Evolutionary conservation across 1,140 invertebrate genomes (phyloP), one percentile per base, ranked within the genome.

Genomic region (Eueides isabella): DNA sequence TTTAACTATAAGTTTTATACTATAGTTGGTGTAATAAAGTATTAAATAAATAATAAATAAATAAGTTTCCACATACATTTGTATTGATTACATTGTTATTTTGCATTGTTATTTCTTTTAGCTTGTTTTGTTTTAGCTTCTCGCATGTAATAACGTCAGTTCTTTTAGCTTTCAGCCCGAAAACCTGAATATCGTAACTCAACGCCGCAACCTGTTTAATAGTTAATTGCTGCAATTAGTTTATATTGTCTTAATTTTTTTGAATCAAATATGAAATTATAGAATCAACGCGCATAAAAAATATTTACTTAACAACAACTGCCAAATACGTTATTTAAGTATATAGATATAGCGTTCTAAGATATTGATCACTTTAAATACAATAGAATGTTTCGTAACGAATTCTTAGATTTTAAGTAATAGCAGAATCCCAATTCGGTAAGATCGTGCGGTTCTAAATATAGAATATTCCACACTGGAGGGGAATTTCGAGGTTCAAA

Each of bases 401-500:
- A 78, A 78, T 79, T 83, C 79, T 79, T 85, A 82, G 85, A 80
- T 81, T 81, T 72, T 67, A 79, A 81, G 78, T 71, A 78, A 85
- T 76, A 82, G 70, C 72, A 70, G 68, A 72, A 62, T 85, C 80
- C 80, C 74, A 77, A 81, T 80, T 82, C 73, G 80, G 79, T 77
- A 48, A 75, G 74, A 86, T 80, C 86, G 83, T 88, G 87, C 84
- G 83, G 82, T 85, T 90, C 87, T 90, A 92, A 85, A 89, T 90
- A 83, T 90, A 92, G 83, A 72, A 72, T 65, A 76, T 80, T 81
- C 67, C 80, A 83, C 82, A 81, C 79, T 80, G 77, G 80, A 80
- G 84, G 86, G 85, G 84, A 89, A 85, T 90, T 91, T 76, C 78
- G 87, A 79, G 81, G 90, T 88, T 92, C 86, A 90, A 90, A 86